phyloP scores from a whole-genome alignment of 2,113 vertebrate species.

The Atrichornis clamosus region DNA sequence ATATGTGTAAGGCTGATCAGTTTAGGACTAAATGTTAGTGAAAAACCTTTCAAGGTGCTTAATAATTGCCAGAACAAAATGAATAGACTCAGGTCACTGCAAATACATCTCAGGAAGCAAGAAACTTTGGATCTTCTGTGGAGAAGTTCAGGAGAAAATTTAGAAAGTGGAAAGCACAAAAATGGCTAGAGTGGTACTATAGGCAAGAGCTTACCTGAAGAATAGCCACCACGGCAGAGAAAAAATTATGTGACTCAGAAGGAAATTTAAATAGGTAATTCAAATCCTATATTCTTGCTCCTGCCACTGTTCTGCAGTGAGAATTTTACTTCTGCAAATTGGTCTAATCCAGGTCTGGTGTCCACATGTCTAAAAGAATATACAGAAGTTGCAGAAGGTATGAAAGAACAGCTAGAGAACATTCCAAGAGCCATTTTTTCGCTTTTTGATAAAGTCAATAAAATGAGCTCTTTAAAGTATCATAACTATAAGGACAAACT shows the following conservation, averaged over 20 bases:
- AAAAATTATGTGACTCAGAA: not conserved
- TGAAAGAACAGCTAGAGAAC: not conserved
- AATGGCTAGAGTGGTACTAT: not conserved
- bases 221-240: not conserved
- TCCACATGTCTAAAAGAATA: fast-evolving
- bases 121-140: not conserved
- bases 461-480: not conserved
- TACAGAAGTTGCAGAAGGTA: not conserved
- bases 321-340: not conserved
- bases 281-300: fast-evolving
- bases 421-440: not conserved
- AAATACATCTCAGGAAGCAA: not conserved
- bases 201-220: not conserved
- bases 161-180: not conserved
- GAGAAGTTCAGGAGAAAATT: not conserved
- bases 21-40: not conserved
- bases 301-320: not conserved
- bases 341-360: not conserved
- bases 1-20: not conserved
- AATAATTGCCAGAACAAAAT: not conserved
- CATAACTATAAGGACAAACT: not conserved
- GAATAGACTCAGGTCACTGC: not conserved
- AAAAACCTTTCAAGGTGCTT: not conserved
- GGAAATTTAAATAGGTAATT: not conserved
- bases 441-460: not conserved